Evolutionary conservation across 1,140 invertebrate species (phyloP), one percentile per base, ranked within the genome.

Genomic region (Hyles euphorbiae): DNA sequence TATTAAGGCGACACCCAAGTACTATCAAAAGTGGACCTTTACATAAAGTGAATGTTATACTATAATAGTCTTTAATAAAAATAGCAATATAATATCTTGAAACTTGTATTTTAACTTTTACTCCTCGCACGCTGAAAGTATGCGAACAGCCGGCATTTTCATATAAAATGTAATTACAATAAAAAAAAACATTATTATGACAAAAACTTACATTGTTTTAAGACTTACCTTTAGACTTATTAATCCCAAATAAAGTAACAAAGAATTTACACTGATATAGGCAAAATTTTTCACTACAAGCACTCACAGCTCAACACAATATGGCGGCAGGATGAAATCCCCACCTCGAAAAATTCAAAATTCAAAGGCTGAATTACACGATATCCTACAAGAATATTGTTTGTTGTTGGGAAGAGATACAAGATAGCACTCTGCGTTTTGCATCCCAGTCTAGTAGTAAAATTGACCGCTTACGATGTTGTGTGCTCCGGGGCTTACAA

Each of bases 261-360:
- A 82, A 76, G 79, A 82, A 78, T 77, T 81, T 75, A 81, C 83
- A 88, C 85, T 60, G 70, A 75, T 79, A 74, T 70, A 67, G 63
- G 72, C 72, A 62, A 74, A 78, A 78, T 44, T 74, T 68, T 79
- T 83, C 83, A 86, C 85, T 84, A 74, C 64, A 62, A 86, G 79
- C 76, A 86, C 80, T 81, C 81, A 86, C 81, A 84, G 83, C 78
- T 70, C 74, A 77, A 81, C 82, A 84, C 82, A 87, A 86, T 87
- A 87, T 86, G 84, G 82, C 84, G 84, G 82, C 78, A 78, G 73
- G 77, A 78, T 68, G 68, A 80, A 80, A 83, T 85, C 84, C 81
- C 84, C 84, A 84, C 84, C 77, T 78, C 63, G 63, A 81, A 70
- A 85, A 78, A 84, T 86, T 87, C 71, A 83, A 87, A 87, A 83